Conservation (phyloP, 2,113 vertebrate species). For the Pelusios castaneus region DNA sequence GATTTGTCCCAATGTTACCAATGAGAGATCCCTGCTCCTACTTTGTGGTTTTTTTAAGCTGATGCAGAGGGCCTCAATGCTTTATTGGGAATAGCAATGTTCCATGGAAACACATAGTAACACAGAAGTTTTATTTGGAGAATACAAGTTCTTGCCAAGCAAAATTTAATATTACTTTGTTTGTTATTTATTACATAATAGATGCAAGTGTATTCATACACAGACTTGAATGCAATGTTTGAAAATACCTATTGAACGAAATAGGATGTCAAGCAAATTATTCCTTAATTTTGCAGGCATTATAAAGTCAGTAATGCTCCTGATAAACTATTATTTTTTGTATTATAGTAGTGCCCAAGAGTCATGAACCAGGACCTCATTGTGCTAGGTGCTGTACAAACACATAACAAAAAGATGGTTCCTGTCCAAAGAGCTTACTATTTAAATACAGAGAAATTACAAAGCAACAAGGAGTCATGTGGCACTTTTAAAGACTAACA, state of each 20-base stretch:
- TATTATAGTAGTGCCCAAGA: not conserved
- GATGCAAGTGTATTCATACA: no score
- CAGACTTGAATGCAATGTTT: no score
- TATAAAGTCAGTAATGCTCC: not conserved
- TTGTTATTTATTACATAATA: not conserved
- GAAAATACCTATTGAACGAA: not conserved
- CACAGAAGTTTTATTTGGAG: accelerated
- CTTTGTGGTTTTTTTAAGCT: not conserved
- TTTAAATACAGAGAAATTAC: not conserved
- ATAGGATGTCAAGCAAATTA: not conserved
- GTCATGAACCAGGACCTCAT: not conserved
- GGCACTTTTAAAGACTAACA: no score
- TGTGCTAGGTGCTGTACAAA: not conserved
- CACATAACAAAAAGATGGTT: not conserved
- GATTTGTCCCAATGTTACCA: not conserved
- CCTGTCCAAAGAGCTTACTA: not conserved
- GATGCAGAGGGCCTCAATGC: not conserved
- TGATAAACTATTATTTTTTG: not conserved
- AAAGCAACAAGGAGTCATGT: no score
- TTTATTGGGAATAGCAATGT: not conserved
- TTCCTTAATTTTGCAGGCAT: not conserved
- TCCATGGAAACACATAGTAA: not conserved
- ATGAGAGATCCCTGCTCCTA: not conserved
- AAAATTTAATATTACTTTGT: not conserved
- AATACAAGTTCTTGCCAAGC: not conserved